A percentile compares a stretch with the other conserved stretches of the same genome.
Evolutionary conservation across 1,140 invertebrate species (phyloP).

Genomic region (Drosophila seguyi): DNA sequence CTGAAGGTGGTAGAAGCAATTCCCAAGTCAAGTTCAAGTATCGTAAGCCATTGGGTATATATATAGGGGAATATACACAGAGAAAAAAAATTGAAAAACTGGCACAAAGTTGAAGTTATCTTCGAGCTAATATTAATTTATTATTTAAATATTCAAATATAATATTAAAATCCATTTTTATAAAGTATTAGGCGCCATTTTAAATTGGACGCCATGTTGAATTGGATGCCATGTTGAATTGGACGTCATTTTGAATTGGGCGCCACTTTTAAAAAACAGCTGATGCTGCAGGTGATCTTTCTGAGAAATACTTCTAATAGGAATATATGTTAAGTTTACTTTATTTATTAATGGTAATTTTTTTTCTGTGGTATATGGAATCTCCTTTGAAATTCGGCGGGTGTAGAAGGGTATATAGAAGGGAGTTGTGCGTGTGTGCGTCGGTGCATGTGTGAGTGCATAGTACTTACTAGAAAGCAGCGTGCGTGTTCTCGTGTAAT

Average conservation of each 20-base stretch:
- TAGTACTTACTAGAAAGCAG: slow-evolving; percentile 61
- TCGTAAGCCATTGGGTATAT: slow-evolving; percentile 8
- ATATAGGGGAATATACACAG: not conserved
- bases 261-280: no score
- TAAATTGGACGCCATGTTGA: no score
- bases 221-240: no score
- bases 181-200: not conserved
- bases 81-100: not conserved
- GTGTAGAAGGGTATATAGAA: not conserved
- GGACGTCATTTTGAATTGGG: no score
- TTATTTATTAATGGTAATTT: not conserved
- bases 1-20: slow-evolving; percentile 23
- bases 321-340: no score
- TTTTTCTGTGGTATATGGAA: slow-evolving; percentile 3
- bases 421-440: slow-evolving; percentile 6
- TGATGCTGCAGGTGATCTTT: no score
- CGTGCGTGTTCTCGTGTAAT: slow-evolving; percentile 59
- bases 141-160: not conserved
- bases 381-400: slow-evolving; percentile 20
- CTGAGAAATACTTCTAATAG: not conserved
- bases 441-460: slow-evolving; percentile 28
- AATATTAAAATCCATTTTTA: not conserved
- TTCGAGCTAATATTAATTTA: not conserved
- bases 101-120: no score
- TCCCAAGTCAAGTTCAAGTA: slow-evolving; percentile 46